A percentile compares a stretch with the other conserved stretches of the same genome.
Evolutionary conservation across 2,113 vertebrate genomes (phyloP).

Genomic region (Alexandromys fortis): DNA sequence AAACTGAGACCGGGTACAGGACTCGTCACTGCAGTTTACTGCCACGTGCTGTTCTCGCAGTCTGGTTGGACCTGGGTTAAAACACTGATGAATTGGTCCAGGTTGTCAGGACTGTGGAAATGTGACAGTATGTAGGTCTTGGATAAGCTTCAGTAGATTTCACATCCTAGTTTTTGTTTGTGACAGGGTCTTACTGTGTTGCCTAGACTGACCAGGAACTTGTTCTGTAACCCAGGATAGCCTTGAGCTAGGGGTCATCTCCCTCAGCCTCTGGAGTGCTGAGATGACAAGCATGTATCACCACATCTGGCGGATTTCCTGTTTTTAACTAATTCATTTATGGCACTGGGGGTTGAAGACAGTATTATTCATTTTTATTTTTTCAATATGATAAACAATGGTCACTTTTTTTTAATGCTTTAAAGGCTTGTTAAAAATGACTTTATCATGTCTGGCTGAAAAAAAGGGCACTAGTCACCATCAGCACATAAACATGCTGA

Average conservation of each 20-base stretch:
- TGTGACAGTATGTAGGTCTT: neutral
- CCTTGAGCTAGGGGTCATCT: neutral
- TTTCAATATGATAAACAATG: neutral
- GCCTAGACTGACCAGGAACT: neutral
- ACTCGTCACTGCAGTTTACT: neutral
- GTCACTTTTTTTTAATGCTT: neutral
- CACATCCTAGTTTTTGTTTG: neutral
- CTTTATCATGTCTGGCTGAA: neutral
- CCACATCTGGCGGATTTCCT: neutral
- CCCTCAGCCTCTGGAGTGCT: neutral
- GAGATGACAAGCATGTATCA: neutral
- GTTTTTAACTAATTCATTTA: neutral
- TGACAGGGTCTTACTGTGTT: neutral
- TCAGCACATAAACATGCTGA: neutral
- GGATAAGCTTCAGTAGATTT: neutral
- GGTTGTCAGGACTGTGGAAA: slow-evolving; percentile 32
- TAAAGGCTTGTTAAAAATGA: neutral
- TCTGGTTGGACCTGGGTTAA: neutral
- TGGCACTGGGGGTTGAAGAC: neutral
- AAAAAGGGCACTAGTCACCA: neutral
- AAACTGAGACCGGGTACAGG: neutral
- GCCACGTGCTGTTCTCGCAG: neutral
- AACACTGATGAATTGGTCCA: neutral
- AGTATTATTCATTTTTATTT: neutral
- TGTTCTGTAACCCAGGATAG: neutral